Evolutionary conservation across 2,888 invertebrate genomes (phyloP).

Genomic region (Cheilosia soror): DNA sequence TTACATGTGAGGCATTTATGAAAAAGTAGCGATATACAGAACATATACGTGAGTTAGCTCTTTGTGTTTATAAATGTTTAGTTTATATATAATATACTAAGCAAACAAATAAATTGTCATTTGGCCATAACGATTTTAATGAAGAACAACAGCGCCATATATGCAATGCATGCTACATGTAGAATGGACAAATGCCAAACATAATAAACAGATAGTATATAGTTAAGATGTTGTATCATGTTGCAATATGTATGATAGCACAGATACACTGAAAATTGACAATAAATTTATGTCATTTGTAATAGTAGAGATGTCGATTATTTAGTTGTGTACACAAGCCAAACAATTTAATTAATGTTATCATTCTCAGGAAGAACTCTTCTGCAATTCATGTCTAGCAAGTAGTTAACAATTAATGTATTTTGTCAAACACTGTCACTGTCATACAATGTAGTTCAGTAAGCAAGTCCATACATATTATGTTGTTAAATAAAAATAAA

Average conservation of each 20-base stretch:
- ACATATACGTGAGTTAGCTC: slow-evolving; percentile 31
- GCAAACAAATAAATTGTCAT: slow-evolving; percentile 6
- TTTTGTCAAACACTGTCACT: slow-evolving; percentile 4
- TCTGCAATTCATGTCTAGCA: slow-evolving; percentile 19
- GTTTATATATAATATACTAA: slow-evolving; percentile 22
- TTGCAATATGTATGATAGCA: slow-evolving; percentile 23
- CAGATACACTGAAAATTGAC: slow-evolving; percentile 56
- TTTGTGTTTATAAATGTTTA: slow-evolving; percentile 45
- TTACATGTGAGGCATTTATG: slow-evolving; percentile 62
- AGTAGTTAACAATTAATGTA: slow-evolving; percentile 6
- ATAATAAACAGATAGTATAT: neutral
- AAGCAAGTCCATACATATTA: slow-evolving; percentile 13
- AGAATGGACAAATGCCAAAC: slow-evolving; percentile 28
- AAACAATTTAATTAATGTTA: slow-evolving; percentile 34
- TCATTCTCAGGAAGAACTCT: slow-evolving; percentile 33
- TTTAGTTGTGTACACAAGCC: slow-evolving; percentile 25
- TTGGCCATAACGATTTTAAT: neutral
- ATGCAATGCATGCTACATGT: slow-evolving; percentile 8
- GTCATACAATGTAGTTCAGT: slow-evolving; percentile 12
- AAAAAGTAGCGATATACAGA: slow-evolving; percentile 3
- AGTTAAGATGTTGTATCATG: slow-evolving; percentile 11
- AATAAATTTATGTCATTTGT: slow-evolving; percentile 59
- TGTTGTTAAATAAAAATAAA: slow-evolving; percentile 14
- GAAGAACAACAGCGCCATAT: slow-evolving; percentile 36
- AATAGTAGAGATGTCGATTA: slow-evolving; percentile 51